These are phyloP conservation scores for Leptodactylus fuscus DNA, from an alignment of 2,113 vertebrate species.

Conservation along the genomic window DNA sequence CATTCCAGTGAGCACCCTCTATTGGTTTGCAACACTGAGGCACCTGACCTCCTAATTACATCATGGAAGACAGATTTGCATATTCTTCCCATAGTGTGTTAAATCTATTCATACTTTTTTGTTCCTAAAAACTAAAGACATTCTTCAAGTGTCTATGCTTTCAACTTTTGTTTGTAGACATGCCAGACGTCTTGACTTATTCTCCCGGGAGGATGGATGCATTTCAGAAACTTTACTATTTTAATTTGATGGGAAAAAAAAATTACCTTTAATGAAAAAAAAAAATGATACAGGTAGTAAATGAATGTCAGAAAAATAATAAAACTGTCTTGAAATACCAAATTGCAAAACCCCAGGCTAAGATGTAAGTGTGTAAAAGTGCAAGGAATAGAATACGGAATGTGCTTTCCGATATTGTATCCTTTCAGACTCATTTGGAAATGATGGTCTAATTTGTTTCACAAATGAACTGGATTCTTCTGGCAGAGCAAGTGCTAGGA, in stretches of 20 bases:
- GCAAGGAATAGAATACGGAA: not conserved
- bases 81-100: too few relatives aligned
- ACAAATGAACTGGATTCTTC: slow-evolving; percentile 16
- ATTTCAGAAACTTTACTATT: not conserved
- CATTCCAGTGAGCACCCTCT: too few relatives aligned
- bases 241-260: not conserved
- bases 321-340: slow-evolving; percentile 3
- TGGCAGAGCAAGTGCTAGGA: not conserved
- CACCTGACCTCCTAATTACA: too few relatives aligned
- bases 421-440: slow-evolving; percentile 8
- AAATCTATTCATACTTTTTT: too few relatives aligned
- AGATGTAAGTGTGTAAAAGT: slow-evolving; percentile 6
- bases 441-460: slow-evolving; percentile 22
- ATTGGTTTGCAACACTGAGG: too few relatives aligned
- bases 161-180: not conserved
- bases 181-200: not conserved
- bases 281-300: not conserved
- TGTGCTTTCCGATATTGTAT: not conserved
- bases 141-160: not conserved
- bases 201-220: not conserved
- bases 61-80: too few relatives aligned
- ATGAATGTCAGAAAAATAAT: slow-evolving; percentile 23
- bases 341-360: not conserved
- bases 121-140: too few relatives aligned
- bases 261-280: not conserved